phyloP scores from a whole-genome alignment of 2,113 vertebrate genomes.

The Brienomyrus brachyistius region DNA sequence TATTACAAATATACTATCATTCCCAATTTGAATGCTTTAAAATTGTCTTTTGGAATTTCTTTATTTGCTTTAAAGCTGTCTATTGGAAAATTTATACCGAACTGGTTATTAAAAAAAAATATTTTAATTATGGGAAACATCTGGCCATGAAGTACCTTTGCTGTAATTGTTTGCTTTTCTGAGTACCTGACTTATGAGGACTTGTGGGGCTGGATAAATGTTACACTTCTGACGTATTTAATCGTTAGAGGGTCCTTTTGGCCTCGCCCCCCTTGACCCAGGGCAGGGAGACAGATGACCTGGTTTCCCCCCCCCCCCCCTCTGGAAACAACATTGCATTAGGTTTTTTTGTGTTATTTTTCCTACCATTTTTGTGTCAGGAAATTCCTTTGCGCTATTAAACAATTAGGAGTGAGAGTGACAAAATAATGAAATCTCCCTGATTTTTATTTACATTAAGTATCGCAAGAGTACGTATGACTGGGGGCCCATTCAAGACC shows the following conservation, averaged over 20 bases:
- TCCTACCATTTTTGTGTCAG: neutral
- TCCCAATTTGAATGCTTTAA: neutral
- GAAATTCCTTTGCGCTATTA: neutral
- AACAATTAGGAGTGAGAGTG: neutral
- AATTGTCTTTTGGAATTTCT: neutral
- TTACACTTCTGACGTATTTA: neutral
- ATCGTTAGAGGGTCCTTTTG: too few relatives aligned
- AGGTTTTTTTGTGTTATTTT: neutral
- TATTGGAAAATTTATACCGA: neutral
- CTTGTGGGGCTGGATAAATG: neutral
- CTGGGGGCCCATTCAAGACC: neutral
- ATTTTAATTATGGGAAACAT: neutral
- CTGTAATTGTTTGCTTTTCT: neutral
- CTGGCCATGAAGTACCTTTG: neutral
- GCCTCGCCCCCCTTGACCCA: too few relatives aligned
- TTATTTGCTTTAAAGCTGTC: neutral
- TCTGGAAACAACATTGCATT: too few relatives aligned
- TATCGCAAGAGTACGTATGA: neutral
- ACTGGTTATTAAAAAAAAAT: neutral
- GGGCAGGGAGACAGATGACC: too few relatives aligned
- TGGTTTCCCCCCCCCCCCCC: too few relatives aligned
- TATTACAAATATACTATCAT: neutral
- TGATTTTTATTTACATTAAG: constrained; percentile 5
- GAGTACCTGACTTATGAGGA: neutral
- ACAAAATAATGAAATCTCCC: neutral